Conservation (phyloP, 1,140 invertebrate genomes). For the Aculops lycopersici region DNA sequence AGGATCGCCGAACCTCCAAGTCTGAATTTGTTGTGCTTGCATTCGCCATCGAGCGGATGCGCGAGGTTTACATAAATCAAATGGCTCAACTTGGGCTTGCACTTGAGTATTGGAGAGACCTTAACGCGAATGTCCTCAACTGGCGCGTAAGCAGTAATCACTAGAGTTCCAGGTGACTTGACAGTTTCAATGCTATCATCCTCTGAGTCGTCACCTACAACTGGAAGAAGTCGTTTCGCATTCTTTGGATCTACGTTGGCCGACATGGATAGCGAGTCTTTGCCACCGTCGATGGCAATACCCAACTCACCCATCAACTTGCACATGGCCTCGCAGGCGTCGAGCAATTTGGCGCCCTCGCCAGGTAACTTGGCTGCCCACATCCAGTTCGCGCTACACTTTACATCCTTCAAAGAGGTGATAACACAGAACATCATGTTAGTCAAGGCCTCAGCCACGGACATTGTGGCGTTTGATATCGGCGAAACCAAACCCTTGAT, state of each 20-base stretch:
- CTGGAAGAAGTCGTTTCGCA: slow-evolving; percentile 19
- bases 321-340: slow-evolving; percentile 61
- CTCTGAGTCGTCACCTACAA: background rate
- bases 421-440: slow-evolving; percentile 45
- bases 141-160: slow-evolving; percentile 71
- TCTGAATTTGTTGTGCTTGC: slow-evolving; percentile 19
- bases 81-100: slow-evolving; percentile 20
- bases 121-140: slow-evolving; percentile 44
- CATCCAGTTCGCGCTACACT: slow-evolving; percentile 97
- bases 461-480: slow-evolving; percentile 53
- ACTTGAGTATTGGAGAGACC: slow-evolving; percentile 61
- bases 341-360: slow-evolving; percentile 52
- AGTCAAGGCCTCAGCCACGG: slow-evolving; percentile 67
- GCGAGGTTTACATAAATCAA: slow-evolving; percentile 33
- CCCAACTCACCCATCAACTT: slow-evolving; percentile 46
- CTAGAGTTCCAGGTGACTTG: slow-evolving; percentile 32
- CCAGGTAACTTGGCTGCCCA: slow-evolving; percentile 77
- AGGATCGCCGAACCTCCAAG: slow-evolving; percentile 67
- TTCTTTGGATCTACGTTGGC: slow-evolving; percentile 32
- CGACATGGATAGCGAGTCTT: slow-evolving; percentile 91
- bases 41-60: background rate
- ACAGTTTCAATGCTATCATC: slow-evolving; percentile 6
- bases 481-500: slow-evolving; percentile 57
- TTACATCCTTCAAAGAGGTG: slow-evolving; percentile 29
- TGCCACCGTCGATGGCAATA: slow-evolving; percentile 79